A percentile compares a stretch with the other conserved stretches of the same genome.
Evolutionary conservation across 2,113 vertebrate genomes (phyloP).

Genomic region (Mesitornis unicolor): DNA sequence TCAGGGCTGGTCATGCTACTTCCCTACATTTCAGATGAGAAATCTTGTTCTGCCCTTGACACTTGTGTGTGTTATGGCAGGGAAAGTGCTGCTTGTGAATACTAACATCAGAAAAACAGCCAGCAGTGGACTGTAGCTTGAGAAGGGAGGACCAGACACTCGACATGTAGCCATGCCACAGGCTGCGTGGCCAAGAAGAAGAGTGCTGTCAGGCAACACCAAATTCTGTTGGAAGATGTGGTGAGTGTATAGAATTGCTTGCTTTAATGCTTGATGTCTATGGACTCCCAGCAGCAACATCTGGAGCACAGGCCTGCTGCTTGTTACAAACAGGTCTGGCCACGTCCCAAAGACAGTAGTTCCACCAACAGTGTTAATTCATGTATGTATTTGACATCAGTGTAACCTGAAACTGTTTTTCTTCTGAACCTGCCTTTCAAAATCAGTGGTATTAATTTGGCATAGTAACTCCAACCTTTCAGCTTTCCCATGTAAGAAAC

Average conservation of each 20-base stretch:
- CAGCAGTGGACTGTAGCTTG: neutral
- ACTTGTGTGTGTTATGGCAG: neutral
- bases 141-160: neutral
- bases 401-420: neutral
- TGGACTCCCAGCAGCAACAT: neutral
- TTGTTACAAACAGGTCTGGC: neutral
- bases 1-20: neutral
- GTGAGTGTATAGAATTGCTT: neutral
- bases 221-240: rapidly evolving
- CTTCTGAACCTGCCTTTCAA: neutral
- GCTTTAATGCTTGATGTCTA: neutral
- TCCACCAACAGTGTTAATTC: neutral
- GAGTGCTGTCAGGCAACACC: neutral
- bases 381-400: neutral
- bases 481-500: neutral
- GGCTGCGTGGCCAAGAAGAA: neutral
- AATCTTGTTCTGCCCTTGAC: neutral
- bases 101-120: neutral
- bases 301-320: neutral
- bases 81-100: neutral
- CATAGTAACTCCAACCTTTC: neutral
- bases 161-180: neutral
- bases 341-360: neutral
- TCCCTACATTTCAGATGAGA: neutral
- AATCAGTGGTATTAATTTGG: neutral